Evolutionary conservation across 2,113 vertebrate genomes (phyloP), one percentile per base, ranked within the genome.

Genomic region (Scartelaos histophorus): DNA sequence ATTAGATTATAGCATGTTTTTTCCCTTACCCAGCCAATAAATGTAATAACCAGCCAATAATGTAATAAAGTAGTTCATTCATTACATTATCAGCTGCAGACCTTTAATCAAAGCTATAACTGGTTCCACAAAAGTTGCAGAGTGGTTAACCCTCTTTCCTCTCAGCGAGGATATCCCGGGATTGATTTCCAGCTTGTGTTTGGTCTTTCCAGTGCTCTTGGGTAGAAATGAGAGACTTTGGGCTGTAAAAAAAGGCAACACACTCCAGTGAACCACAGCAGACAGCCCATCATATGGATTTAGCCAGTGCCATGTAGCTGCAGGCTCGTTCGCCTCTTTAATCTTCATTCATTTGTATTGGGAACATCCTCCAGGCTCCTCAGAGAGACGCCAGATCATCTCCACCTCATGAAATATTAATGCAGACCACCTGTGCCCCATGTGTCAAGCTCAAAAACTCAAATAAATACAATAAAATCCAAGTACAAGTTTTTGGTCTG

Each of bases 331-430:
- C 62, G 43, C 43, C 62, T 62, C 73, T 78, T 85, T 80, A 74
- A 79, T 83, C 69, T 66, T 69, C 22, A 76, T 78, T 81, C n/a
- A 76, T 89, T 86, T 86, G 73, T 78, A 81, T 89, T 84, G 58
- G 71, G 53, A 80, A 51, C 54, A 60, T 77, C 67, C 64, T 56
- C 72, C 34, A 61, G 70, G 7, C 47, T 49, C 57, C 19, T 69
- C 38, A 71, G 71, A 74, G 77, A 67, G 70, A 70, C 78, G 74
- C 74, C 58, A 68, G 57, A 75, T 82, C 68, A 86, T 84, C 11
- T 5, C 61, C 66, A 71, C 34, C 67, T 86, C 66, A 53, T 86
- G 22, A 82, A 83, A 87, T 73, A 85, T 88, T 73, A 64, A 85
- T 84, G 9, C n/a, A 35, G 62, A 75, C 70, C 74, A 75, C 68